Evolutionary conservation across 2,797 vertebrate species (phyloP), one percentile per base, ranked within the genome.

Genomic region (Tadarida brasiliensis): DNA sequence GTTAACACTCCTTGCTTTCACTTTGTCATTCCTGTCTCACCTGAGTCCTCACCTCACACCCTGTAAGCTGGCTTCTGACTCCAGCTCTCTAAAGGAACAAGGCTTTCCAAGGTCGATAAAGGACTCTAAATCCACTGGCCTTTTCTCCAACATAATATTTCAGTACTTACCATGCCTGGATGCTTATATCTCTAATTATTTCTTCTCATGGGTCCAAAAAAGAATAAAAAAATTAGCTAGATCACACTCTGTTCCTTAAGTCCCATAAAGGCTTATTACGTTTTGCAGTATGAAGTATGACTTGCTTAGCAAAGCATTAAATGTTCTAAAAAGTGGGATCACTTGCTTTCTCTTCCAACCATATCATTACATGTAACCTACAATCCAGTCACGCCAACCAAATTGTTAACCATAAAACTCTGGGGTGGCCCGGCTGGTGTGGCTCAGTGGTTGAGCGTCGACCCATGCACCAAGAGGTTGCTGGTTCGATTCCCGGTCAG

Each of bases 21-120:
- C 49, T 20, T 85, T 70, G 61, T 88, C 33, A 16, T 63, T 35
- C 26, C 4, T 19, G 22, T 68, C 76, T 80, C 57, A 77, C 78
- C 47, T 94, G 92, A 84, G 14, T 73, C 17, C 39, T 67, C 35
- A 74, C 3, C 28, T 77, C 15, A 56, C 6, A 39, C 35, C 30
- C 65, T 76, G 73, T 19, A 86, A 83, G 44, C n/a, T 49, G 65
- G 80, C 22, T 63, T 94, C 57, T n/a, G 26, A 87, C 78, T 76
- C 67, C 10, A 90, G 20, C 57, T 90, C 17, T 84, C 56, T 88
- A 92, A 73, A 19, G 77, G 92, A 89, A 78, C 1, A 35, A 86
- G 30, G 30, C n/a, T 94, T 91, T 82, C 59, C 81, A 92, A 95
- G 90, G 94, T 93, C 84, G 90, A 39, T 8, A 57, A 91, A 87